Percentiles rank a stretch among this genome's conserved stretches.
These are phyloP conservation scores for Apistogramma diplotaenia DNA, from an alignment of 2,113 vertebrate genomes.

Conservation along the genomic window DNA sequence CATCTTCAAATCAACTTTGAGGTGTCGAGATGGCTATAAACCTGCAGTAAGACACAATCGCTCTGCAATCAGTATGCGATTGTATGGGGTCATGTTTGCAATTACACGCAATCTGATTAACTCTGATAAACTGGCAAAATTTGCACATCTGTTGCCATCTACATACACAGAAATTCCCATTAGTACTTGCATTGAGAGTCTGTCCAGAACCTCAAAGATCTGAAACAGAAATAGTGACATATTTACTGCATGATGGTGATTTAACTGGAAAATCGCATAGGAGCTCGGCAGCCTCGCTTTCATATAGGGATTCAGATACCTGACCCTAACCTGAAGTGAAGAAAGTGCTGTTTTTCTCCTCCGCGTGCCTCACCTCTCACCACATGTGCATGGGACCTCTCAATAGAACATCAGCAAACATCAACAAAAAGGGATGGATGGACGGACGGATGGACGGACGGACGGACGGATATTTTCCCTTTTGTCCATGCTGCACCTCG, in stretches of 20 bases:
- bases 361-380: neutral
- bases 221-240: neutral
- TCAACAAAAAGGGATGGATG: too few relatives aligned
- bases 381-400: neutral
- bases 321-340: accelerated
- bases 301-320: neutral
- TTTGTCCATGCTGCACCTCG: neutral
- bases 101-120: accelerated
- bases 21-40: too few relatives aligned
- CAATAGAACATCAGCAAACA: neutral
- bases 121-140: neutral
- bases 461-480: too few relatives aligned
- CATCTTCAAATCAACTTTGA: too few relatives aligned
- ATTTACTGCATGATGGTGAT: neutral
- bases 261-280: neutral
- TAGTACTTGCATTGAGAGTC: neutral
- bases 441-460: too few relatives aligned
- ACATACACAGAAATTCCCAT: neutral
- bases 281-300: accelerated
- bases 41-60: neutral
- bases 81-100: neutral
- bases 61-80: neutral
- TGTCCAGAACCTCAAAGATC: neutral
- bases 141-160: neutral
- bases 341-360: neutral